Percentiles rank a stretch among this genome's conserved stretches.
phyloP scores from a whole-genome alignment of 2,797 vertebrate genomes.

The Lutjanus campechanus region DNA sequence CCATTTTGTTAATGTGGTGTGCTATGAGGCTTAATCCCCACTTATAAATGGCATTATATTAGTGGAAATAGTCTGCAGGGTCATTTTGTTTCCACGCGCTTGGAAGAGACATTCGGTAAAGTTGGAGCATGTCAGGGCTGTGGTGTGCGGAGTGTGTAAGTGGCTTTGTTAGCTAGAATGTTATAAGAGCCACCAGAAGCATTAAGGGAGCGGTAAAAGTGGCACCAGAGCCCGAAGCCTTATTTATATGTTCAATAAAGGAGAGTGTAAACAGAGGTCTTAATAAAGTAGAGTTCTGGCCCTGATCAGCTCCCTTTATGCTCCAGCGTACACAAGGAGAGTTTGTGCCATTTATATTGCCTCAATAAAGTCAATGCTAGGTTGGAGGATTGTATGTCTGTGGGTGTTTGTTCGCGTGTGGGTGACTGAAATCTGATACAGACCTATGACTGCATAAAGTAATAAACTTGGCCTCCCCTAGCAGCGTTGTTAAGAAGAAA shows the following conservation, averaged over 20 bases:
- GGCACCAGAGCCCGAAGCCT: slow-evolving; percentile 64
- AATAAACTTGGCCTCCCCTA: slow-evolving; percentile 27
- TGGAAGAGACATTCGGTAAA: slow-evolving; percentile 58
- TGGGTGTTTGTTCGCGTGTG: slow-evolving; percentile 22
- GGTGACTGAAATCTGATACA: slow-evolving; percentile 50
- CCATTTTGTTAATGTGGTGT: slow-evolving; percentile 58
- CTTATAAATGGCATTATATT: slow-evolving; percentile 69
- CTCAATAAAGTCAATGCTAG: slow-evolving; percentile 71
- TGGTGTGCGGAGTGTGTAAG: slow-evolving; percentile 55
- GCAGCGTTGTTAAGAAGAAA: slow-evolving; percentile 28
- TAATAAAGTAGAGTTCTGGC: slow-evolving; percentile 77
- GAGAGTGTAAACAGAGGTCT: slow-evolving; percentile 80
- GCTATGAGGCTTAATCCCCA: slow-evolving; percentile 65
- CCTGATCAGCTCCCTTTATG: slow-evolving; percentile 66
- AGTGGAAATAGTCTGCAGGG: slow-evolving; percentile 65
- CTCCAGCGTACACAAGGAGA: slow-evolving; percentile 67
- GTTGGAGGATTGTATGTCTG: slow-evolving; percentile 49
- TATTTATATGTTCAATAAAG: slow-evolving; percentile 86
- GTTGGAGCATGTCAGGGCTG: slow-evolving; percentile 18
- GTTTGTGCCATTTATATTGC: slow-evolving; percentile 80
- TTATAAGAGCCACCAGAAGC: slow-evolving; percentile 67
- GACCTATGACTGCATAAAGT: slow-evolving; percentile 37
- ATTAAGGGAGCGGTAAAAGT: slow-evolving; percentile 75
- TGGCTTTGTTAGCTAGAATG: slow-evolving; percentile 69
- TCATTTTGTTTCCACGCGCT: slow-evolving; percentile 54